Evolutionary conservation across 2,113 vertebrate genomes (phyloP).

Genomic region (Ranitomeya imitator): DNA sequence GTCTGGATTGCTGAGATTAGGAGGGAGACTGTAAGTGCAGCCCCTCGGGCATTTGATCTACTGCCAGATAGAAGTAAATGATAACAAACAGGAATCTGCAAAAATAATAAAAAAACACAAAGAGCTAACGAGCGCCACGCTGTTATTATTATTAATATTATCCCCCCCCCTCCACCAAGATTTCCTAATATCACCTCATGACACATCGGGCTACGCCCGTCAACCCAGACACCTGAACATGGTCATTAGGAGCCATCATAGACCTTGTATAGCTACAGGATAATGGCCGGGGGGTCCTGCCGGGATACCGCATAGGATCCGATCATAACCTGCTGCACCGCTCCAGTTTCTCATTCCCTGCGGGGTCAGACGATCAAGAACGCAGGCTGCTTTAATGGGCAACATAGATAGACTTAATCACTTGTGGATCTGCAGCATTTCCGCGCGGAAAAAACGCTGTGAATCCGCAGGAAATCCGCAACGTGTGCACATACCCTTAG

Average conservation of each 20-base stretch:
- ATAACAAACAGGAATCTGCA: background rate
- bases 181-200: background rate
- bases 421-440: too few relatives aligned
- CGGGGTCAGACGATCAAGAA: background rate
- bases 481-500: too few relatives aligned
- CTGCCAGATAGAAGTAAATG: background rate
- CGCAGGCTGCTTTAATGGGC: background rate
- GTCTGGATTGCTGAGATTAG: background rate
- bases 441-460: too few relatives aligned
- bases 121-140: background rate
- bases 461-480: too few relatives aligned
- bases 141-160: too few relatives aligned
- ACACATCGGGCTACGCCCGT: background rate
- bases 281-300: background rate
- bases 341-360: background rate
- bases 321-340: background rate
- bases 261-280: background rate
- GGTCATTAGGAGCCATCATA: background rate
- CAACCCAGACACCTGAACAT: background rate
- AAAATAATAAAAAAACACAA: background rate
- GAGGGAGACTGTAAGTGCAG: background rate
- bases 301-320: too few relatives aligned
- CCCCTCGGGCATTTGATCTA: background rate
- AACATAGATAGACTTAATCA: too few relatives aligned
- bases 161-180: background rate